Evolutionary conservation across 1,140 invertebrate genomes (phyloP), one percentile per base, ranked within the genome.

Genomic region (Drosophila guanche): DNA sequence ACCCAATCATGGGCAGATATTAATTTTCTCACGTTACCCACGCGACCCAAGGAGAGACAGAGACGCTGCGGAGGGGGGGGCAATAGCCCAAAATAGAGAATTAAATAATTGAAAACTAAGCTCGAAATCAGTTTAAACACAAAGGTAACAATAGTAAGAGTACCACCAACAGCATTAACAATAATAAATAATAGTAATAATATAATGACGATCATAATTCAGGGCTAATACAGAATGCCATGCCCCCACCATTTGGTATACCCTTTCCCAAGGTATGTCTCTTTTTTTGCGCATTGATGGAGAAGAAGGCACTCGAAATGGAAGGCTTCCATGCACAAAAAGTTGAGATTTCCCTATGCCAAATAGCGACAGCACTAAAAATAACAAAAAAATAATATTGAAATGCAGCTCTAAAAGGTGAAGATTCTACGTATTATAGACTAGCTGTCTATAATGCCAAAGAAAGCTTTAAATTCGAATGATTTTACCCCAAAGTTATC

Each of bases 71-170:
- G 33, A 37, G 33, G 6, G 57, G 10, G 10, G 41, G 22, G 40
- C 40, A 47, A 57, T 66, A 48, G 41, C 22, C 46, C 46, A 47
- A 57, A 72, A 48, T 25, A 62, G 61, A 60, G 79, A 75, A 85
- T 85, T 84, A 84, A 79, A 79, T 85, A 79, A 79, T 85, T 85
- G 76, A 80, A 57, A 85, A 79, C 55, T 60, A 67, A 75, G 67
- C 55, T 53, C 40, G 60, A 53, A 73, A 57, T 58, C 48, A 50
- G 33, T 48, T 4, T 4, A 4, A 42, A 52, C 51, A 41, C 25
- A 42, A 16, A 29, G 33, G 33, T 40, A 72, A 71, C 57, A 70
- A 48, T 70, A 48, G 41, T 14, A 42, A 12, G 14, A 47, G 8
- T 20, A 68, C 42, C 22, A 50, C 1, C 12, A 43, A 70, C 25